Percentiles rank a stretch among this genome's conserved stretches.
phyloP scores from a whole-genome alignment of 2,113 vertebrate species.

The Polypterus bichir region DNA sequence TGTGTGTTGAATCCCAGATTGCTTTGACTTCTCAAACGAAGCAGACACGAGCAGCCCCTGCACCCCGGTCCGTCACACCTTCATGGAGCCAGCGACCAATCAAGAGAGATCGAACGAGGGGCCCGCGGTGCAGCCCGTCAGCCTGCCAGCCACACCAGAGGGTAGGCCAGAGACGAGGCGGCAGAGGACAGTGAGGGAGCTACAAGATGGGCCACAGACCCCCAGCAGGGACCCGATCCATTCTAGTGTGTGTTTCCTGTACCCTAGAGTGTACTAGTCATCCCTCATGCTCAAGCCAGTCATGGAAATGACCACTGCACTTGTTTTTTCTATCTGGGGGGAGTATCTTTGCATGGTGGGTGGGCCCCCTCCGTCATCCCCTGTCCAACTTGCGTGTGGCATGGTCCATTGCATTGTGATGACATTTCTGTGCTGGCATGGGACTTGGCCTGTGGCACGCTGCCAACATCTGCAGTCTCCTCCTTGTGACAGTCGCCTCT shows the following conservation, averaged over 20 bases:
- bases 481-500: conserved; percentile 41
- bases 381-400: too few relatives aligned
- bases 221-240: conserved; percentile 48
- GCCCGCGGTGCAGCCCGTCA: conserved; percentile 65
- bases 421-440: too few relatives aligned
- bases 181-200: conserved; percentile 63
- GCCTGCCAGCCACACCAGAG: conserved; percentile 85
- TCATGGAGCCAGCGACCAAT: conserved; percentile 72
- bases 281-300: conserved; percentile 21
- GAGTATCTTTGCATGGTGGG: too few relatives aligned
- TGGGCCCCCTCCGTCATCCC: too few relatives aligned
- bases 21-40: conserved; percentile 96
- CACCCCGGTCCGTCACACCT: conserved; percentile 73
- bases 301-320: too few relatives aligned
- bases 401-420: too few relatives aligned
- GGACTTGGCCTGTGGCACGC: too few relatives aligned
- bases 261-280: conserved; percentile 42
- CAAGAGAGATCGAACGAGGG: conserved; percentile 73
- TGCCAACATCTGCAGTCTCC: conserved; percentile 7
- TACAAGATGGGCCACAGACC: conserved; percentile 52
- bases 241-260: conserved; percentile 52
- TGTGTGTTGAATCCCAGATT: conserved; percentile 98
- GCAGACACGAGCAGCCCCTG: conserved; percentile 80
- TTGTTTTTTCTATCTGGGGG: too few relatives aligned
- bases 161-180: conserved; percentile 86